Evolutionary conservation across 2,888 invertebrate genomes (phyloP), one percentile per base, ranked within the genome.

Genomic region (Bombylius discolor): DNA sequence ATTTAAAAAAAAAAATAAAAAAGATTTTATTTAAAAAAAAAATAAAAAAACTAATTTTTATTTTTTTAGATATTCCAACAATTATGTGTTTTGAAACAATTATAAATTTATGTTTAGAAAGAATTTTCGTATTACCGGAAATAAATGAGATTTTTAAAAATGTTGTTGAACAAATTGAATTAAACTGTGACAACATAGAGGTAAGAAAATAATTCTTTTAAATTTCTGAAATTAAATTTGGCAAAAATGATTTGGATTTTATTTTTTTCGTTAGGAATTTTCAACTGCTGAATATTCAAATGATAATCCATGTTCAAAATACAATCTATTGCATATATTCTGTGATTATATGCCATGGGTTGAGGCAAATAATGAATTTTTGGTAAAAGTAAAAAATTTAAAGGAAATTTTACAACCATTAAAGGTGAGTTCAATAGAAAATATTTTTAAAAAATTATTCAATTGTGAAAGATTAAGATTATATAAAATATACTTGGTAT

Each of bases 41-140:
- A 52, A 23, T 5, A 49, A 53, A 14, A 8, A 5, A 31, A 4
- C 13, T 42, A 1, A 11, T 39, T 13, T 48, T 50, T 4, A 4
- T 49, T 13, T 32, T 49, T 49, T 8, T 23, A 60, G 60, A 56
- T 9, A 55, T 61, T 47, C 59, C 59, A 11, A 36, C 56, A 3
- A 49, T 59, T 42, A 58, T 56, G 5, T 61, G 60, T 31, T 59
- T 61, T 31, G 60, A 61, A 33, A 45, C 59, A 13, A 56, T 59
- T 5, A 56, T 61, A 1, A 58, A 58, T 45, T 56, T 47, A 12
- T 61, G 60, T 13, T 56, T 61, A 58, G 42, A 49, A 31, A 32
- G 56, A 7, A 58, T 61, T 46, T 61, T 61, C 7, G 45, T 50
- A n/a, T 51, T 51, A 14, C 8, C 47, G 1, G 44, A 51, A 12